Evolutionary conservation across 1,140 invertebrate species (phyloP).

Genomic region (Melipona quadrifasciata): DNA sequence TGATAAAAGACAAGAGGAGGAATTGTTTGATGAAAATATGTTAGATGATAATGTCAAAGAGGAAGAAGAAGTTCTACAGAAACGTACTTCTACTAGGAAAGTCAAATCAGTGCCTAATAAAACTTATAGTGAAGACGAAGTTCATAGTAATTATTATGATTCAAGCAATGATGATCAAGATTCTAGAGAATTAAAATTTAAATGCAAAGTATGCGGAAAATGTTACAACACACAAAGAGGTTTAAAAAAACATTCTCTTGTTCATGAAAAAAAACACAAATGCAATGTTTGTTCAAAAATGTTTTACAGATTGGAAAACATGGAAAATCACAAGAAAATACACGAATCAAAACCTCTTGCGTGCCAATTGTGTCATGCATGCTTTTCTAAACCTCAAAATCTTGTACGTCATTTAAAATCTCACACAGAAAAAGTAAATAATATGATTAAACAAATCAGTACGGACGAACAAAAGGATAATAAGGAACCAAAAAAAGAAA

Average conservation of each 20-base stretch:
- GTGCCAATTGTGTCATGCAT: slow-evolving; percentile 73
- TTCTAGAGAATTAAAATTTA: slow-evolving; percentile 70
- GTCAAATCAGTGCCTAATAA: slow-evolving; percentile 67
- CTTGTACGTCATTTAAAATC: slow-evolving; percentile 72
- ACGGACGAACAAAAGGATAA: slow-evolving; percentile 57
- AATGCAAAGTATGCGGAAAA: slow-evolving; percentile 76
- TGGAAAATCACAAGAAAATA: slow-evolving; percentile 75
- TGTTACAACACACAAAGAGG: slow-evolving; percentile 75
- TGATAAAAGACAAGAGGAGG: slow-evolving; percentile 35
- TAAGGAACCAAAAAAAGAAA: slow-evolving; percentile 60
- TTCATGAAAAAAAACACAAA: slow-evolving; percentile 76
- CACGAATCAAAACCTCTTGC: slow-evolving; percentile 74
- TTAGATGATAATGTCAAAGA: slow-evolving; percentile 47
- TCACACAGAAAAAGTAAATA: slow-evolving; percentile 69
- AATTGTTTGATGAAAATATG: slow-evolving; percentile 51
- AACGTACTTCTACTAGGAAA: slow-evolving; percentile 71
- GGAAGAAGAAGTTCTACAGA: slow-evolving; percentile 58
- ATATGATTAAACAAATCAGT: slow-evolving; percentile 67
- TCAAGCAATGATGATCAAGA: slow-evolving; percentile 67
- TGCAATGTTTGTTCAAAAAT: slow-evolving; percentile 76
- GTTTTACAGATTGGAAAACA: slow-evolving; percentile 76
- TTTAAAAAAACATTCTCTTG: slow-evolving; percentile 76
- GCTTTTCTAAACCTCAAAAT: slow-evolving; percentile 72
- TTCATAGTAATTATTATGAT: slow-evolving; percentile 70
- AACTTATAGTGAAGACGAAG: slow-evolving; percentile 70